A percentile compares a stretch with the other conserved stretches of the same genome.
Evolutionary conservation across 2,113 vertebrate genomes (phyloP).

Genomic region (Cinclus cinclus): DNA sequence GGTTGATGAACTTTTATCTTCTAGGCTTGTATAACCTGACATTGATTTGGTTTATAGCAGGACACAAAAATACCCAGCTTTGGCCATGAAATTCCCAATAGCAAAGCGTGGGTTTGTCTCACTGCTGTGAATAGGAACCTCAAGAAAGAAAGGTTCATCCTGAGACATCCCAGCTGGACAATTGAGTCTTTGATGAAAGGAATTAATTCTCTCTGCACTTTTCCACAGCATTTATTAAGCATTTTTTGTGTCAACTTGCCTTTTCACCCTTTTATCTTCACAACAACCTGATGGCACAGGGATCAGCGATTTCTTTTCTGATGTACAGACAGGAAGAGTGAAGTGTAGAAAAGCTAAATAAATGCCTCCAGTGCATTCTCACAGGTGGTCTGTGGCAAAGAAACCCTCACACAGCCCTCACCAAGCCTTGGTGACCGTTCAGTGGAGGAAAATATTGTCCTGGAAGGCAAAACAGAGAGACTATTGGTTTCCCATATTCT

Average conservation of each 20-base stretch:
- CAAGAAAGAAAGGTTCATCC: not conserved
- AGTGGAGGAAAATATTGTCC: not conserved
- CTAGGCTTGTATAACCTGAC: not conserved
- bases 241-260: not conserved
- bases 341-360: not conserved
- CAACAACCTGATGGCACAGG: accelerated
- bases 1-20: not conserved
- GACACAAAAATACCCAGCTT: not conserved
- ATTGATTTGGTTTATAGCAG: not conserved
- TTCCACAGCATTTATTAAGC: not conserved
- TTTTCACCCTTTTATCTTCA: not conserved
- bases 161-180: not conserved
- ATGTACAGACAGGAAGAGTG: not conserved
- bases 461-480: not conserved
- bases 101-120: not conserved
- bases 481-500: not conserved
- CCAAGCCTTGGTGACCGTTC: accelerated
- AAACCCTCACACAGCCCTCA: not conserved
- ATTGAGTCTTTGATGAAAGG: not conserved
- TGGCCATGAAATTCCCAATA: not conserved
- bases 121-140: not conserved
- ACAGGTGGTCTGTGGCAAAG: not conserved
- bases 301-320: not conserved
- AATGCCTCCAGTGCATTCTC: not conserved
- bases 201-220: not conserved